Evolutionary conservation across 2,888 invertebrate species (phyloP), one percentile per base, ranked within the genome.

Genomic region (Lithophane semibrunnea): DNA sequence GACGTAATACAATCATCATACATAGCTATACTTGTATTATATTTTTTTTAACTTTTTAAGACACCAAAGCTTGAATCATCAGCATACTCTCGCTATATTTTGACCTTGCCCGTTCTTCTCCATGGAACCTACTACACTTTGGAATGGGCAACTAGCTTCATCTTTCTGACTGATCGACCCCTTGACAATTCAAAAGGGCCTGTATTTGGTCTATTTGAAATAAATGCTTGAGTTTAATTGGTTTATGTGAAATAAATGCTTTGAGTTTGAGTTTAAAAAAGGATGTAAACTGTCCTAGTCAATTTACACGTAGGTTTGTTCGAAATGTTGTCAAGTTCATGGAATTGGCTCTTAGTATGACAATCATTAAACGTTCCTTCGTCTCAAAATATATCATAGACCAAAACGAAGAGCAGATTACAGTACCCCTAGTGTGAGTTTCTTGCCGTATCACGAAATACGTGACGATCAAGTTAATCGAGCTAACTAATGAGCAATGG

Each of bases 1-100:
- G 54, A 61, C 52, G 52, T 54, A 21, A 64, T 75, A 75, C n/a
- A 56, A 56, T 56, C 56, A 12, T n/a, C n/a, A 56, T 56, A 37
- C 37, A 37, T 37, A 54, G 4, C 54, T 10, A 21, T 21, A 21
- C 54, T 29, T 29, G 29, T 29, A 29, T 29, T 29, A 29, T 29
- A 29, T 29, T 29, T 29, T 29, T 29, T 29, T 29, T 1, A 29
- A 29, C 29, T 29, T 37, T 37, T 37, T 52, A n/a, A 3, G 12
- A 56, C 4, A 56, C 4, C 4, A 56, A 56, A 56, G n/a, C n/a
- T n/a, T 56, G n/a, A 56, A 56, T n/a, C n/a, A 54, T 54, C 54
- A n/a, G n/a, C 56, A n/a, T n/a, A 56, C n/a, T 56, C 56, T 56
- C 29, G 29, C 29, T 29, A 29, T 56, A 56, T 9, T 54, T 54